Conservation (phyloP, 2,888 invertebrate genomes). For the Dolichomitus sp. region DNA sequence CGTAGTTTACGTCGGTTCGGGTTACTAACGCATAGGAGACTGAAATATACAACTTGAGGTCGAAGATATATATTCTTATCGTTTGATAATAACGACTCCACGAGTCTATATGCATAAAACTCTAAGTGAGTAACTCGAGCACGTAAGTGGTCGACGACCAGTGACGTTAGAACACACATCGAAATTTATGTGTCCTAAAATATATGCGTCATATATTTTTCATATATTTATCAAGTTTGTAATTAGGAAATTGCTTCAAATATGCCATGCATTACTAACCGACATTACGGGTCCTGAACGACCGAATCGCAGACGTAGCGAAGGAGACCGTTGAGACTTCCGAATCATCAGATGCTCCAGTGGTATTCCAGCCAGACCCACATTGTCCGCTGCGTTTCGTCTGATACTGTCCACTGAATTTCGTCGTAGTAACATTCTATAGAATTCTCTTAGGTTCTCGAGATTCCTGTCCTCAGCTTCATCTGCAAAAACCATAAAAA, state of each 20-base stretch:
- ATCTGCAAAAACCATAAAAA: conserved; percentile 65
- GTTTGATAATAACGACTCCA: conserved; percentile 4
- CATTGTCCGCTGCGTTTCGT: conserved; percentile 72
- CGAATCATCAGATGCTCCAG: conserved; percentile 80
- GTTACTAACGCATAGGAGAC: conserved; percentile 30
- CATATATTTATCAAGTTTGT: not conserved
- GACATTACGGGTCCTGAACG: conserved; percentile 76
- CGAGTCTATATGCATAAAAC: not conserved
- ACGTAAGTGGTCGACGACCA: not conserved
- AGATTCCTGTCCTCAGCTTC: conserved; percentile 70
- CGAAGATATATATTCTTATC: conserved; percentile 15
- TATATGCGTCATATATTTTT: not conserved
- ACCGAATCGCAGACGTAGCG: conserved; percentile 81
- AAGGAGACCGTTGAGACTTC: conserved; percentile 81
- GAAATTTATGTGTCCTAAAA: conserved; percentile 13
- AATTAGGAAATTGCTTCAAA: not conserved
- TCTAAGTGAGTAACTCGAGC: conserved; percentile 6
- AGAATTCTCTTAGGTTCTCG: conserved; percentile 77
- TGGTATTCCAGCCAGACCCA: conserved; percentile 64
- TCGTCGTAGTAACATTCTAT: conserved; percentile 75
- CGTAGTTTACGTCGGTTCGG: conserved; percentile 26
- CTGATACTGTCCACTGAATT: conserved; percentile 70
- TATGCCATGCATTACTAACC: conserved; percentile 69
- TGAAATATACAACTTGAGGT: conserved; percentile 56
- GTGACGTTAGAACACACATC: conserved; percentile 26